phyloP scores from a whole-genome alignment of 2,888 invertebrate species.

The Phengaris arion region DNA sequence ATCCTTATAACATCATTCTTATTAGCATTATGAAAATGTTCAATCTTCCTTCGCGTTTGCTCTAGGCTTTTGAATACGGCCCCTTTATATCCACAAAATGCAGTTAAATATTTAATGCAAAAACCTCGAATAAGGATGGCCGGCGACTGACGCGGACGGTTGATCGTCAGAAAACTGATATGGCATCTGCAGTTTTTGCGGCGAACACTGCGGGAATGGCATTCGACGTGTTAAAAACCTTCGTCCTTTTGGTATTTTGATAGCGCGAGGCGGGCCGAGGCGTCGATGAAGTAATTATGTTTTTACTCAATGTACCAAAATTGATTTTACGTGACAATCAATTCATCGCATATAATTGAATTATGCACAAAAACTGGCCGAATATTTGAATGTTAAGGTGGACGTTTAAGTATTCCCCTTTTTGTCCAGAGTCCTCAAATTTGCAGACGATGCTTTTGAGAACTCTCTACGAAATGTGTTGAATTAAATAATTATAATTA shows the following conservation, averaged over 20 bases:
- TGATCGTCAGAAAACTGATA: slow-evolving; percentile 23
- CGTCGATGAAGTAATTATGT: slow-evolving; percentile 34
- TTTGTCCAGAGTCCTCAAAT: background rate
- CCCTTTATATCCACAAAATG: background rate
- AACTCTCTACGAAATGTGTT: background rate
- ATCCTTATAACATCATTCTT: background rate
- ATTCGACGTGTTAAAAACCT: slow-evolving; percentile 24
- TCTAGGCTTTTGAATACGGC: background rate
- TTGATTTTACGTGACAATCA: slow-evolving; percentile 29
- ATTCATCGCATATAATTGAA: slow-evolving; percentile 27
- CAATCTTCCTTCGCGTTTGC: background rate
- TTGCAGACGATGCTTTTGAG: background rate
- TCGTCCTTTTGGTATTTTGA: slow-evolving; percentile 35
- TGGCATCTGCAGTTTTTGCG: slow-evolving; percentile 26
- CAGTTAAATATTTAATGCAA: slow-evolving; percentile 11
- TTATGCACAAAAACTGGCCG: slow-evolving; percentile 11
- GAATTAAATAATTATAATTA: background rate
- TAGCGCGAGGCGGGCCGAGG: slow-evolving; percentile 28
- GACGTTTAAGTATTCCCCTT: slow-evolving; percentile 7
- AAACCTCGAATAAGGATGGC: slow-evolving; percentile 6
- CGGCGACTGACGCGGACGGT: slow-evolving; percentile 13
- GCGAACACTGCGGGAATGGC: slow-evolving; percentile 11
- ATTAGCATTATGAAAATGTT: background rate
- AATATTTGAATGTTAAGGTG: slow-evolving; percentile 22
- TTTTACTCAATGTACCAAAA: slow-evolving; percentile 21